phyloP scores from a whole-genome alignment of 2,113 vertebrate species.

The Formicarius rufipectus region DNA sequence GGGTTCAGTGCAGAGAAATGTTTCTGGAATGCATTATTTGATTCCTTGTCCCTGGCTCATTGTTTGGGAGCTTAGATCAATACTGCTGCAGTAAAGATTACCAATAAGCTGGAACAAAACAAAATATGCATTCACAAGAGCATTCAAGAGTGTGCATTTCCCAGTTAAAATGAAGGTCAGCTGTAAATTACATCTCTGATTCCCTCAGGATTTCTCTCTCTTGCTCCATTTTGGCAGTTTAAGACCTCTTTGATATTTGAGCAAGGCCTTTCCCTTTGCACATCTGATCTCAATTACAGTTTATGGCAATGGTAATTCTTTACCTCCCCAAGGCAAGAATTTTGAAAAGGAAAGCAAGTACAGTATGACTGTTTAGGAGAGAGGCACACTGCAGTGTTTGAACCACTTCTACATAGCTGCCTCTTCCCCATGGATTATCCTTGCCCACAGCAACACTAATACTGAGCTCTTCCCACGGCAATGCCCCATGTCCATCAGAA shows the following conservation, averaged over 20 bases:
- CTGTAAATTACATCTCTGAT: conserved; percentile 10
- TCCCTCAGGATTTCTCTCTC: background rate
- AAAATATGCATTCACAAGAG: background rate
- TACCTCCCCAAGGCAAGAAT: conserved; percentile 36
- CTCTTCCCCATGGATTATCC: background rate
- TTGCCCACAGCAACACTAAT: background rate
- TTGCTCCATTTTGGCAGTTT: background rate
- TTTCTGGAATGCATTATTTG: conserved; percentile 4
- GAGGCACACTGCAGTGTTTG: background rate
- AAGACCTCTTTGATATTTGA: conserved; percentile 57
- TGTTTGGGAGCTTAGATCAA: background rate
- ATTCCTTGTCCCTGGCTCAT: background rate
- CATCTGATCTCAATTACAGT: conserved; percentile 30
- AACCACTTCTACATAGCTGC: background rate
- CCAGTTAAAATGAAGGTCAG: conserved; percentile 9
- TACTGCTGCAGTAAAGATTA: background rate
- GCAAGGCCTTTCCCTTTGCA: conserved; percentile 20
- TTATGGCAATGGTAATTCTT: conserved; percentile 23
- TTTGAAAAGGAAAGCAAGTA: background rate
- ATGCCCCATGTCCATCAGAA: background rate
- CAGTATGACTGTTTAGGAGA: background rate
- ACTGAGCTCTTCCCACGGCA: background rate
- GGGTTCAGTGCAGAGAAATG: background rate
- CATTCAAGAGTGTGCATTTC: background rate
- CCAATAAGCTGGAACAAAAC: background rate